Evolutionary conservation across 1,140 invertebrate species (phyloP), one percentile per base, ranked within the genome.

Genomic region (Nylanderia fulva): DNA sequence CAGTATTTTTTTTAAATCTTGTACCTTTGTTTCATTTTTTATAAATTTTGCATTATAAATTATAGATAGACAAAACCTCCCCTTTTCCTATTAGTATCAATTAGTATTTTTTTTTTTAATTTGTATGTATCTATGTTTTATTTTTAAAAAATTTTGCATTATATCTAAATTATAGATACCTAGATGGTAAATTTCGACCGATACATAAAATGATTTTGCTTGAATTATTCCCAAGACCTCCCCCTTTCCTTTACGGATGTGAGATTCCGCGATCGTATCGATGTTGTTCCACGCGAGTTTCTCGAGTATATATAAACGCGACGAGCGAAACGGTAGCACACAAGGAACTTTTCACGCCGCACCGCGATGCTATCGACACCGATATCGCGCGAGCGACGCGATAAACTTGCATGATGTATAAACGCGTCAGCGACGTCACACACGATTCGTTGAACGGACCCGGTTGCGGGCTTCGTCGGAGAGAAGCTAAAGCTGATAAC

Each of bases 361-460:
- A 1, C 39, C 18, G 58, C 24, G 48, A 68, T 45, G 66, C 27
- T 71, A 71, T 71, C 77, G 33, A 11, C 48, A 7, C 36, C 36
- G 48, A 69, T 80, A 58, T 71, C 52, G 52, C 9, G 48, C 13
- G n/a, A 52, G 15, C 15, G n/a, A 18, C 33, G 39, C 21, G 76
- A 80, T 80, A 80, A 71, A 58, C 7, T 69, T 71, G 7, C 52
- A n/a, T 52, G 63, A 54, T 27, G 36, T 66, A 79, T 39, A 66
- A 66, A 52, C 13, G 36, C 64, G 64, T 27, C 33, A 21, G 0
- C 63, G 29, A 29, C 33, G 8, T 27, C 11, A 36, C 24, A 56
- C 52, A 36, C 52, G 69, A 56, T 56, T 69, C 15, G n/a, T 13
- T 5, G 11, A 8, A 33, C 18, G 64, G 7, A 58, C 36, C 29